Percentiles rank a stretch among this genome's conserved stretches.
Conservation (phyloP, 2,113 vertebrate species). For the Trogon melanurus region DNA sequence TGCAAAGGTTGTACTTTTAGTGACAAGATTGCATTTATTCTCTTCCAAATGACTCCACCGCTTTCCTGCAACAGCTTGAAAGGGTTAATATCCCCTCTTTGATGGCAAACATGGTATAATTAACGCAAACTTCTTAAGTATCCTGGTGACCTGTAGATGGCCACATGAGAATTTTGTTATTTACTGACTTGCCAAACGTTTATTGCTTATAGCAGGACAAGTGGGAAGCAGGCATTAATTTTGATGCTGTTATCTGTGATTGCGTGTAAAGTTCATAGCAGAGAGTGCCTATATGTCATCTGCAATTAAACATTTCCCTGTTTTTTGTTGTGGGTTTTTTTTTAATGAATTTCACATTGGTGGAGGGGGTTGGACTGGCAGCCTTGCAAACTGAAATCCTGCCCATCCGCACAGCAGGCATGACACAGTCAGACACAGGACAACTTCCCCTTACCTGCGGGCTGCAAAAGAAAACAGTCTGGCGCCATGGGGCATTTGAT, state of each 20-base stretch:
- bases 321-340: not conserved
- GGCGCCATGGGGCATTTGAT: conserved; percentile 25
- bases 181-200: conserved; percentile 67
- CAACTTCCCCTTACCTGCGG: conserved; percentile 59
- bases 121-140: conserved; percentile 69
- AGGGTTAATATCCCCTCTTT: conserved; percentile 62
- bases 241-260: conserved; percentile 45
- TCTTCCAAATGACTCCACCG: not conserved
- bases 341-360: not conserved
- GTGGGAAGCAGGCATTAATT: conserved; percentile 59
- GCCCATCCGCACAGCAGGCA: not conserved
- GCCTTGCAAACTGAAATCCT: conserved; percentile 12
- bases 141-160: conserved; percentile 72
- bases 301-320: conserved; percentile 41
- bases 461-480: conserved; percentile 51
- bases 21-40: not conserved
- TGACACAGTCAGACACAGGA: conserved; percentile 10
- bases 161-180: conserved; percentile 72
- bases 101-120: conserved; percentile 63
- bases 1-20: not conserved
- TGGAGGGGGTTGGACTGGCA: not conserved
- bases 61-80: not conserved
- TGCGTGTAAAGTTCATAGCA: conserved; percentile 10
- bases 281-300: conserved; percentile 32
- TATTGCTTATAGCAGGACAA: conserved; percentile 63